Evolutionary conservation across 2,888 invertebrate genomes (phyloP).

Genomic region (Clanis bilineata): DNA sequence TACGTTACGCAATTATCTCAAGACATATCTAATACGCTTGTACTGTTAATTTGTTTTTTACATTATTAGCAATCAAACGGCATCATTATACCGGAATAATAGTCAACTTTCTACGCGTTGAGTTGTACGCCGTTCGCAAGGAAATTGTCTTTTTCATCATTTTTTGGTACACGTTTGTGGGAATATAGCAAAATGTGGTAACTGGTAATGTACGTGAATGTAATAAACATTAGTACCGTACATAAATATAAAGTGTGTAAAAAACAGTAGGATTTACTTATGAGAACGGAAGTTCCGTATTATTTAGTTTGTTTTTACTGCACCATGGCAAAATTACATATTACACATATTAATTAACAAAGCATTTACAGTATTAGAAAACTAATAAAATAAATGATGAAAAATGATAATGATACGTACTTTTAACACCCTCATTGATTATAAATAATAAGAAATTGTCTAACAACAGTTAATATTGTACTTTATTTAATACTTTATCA

Average conservation of each 20-base stretch:
- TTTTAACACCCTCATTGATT: too few relatives aligned
- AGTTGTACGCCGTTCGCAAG: neutral
- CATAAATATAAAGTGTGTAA: too few relatives aligned
- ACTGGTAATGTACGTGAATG: neutral
- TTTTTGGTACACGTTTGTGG: neutral
- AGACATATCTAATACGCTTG: slow-evolving; percentile 9
- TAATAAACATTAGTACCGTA: neutral
- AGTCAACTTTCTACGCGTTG: neutral
- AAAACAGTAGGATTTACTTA: neutral
- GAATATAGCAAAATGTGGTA: neutral
- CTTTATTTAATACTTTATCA: too few relatives aligned
- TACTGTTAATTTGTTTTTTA: neutral
- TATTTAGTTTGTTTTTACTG: too few relatives aligned
- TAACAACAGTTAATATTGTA: too few relatives aligned
- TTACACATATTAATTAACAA: too few relatives aligned
- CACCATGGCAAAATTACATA: too few relatives aligned
- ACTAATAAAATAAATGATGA: too few relatives aligned
- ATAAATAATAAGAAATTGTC: too few relatives aligned
- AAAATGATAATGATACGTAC: too few relatives aligned
- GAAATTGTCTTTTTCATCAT: neutral
- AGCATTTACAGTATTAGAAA: too few relatives aligned
- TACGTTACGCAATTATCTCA: neutral
- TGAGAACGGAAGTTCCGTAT: too few relatives aligned
- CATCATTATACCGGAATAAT: neutral
- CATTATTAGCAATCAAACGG: neutral